Base-by-base conservation (phyloP, 2,797 vertebrate species). In the Oreortyx pictus region DNA sequence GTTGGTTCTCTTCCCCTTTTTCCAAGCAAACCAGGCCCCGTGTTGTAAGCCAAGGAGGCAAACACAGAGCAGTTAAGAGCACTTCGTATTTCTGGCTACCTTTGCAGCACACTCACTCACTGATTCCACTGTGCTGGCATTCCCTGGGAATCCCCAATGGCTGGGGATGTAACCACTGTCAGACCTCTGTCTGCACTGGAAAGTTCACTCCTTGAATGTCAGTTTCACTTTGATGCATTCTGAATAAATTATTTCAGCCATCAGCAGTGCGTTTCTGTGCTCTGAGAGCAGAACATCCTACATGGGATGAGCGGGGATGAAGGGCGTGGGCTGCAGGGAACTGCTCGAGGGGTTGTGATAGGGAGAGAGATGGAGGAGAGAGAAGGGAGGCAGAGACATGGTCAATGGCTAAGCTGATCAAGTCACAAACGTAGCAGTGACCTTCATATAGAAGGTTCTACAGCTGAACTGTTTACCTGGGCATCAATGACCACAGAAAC, bases 261-360 rank as follows among this genome's bases (percentile, higher is more conserved):
- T 3, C 0, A 12, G 70, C 76, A 70, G 64, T 0, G 16, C 43
- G 54, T 79, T 41, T 83, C 91, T 57, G 41, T 86, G 86, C 86
- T 90, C 80, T 71, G 49, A 54, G 27, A 54, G 50, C 50, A 54
- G 50, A 54, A 31, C 50, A 54, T 54, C 50, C 50, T 10, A 11
- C 27, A 16, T 11, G 27, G 27, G 50, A 31, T 54, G 27, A 54
- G 49, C 0, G 1, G 29, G 60, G 62, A 37, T 1, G 65, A 52
- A 52, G 54, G 62, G 74, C 31, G 67, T 90, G 80, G 59, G 43
- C n/a, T 59, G 29, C 5, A 1, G 60, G 33, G 44, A 68, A 29
- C 35, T 0, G 3, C 73, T 68, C 44, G 64, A 7, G 1, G 0
- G 2, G 35, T 64, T 14, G 25, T 47, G 49, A 0, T 4, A 18